Percentiles rank a stretch among this genome's conserved stretches.
Evolutionary conservation across 2,888 invertebrate species (phyloP).

Genomic region (Acleris sparsana): DNA sequence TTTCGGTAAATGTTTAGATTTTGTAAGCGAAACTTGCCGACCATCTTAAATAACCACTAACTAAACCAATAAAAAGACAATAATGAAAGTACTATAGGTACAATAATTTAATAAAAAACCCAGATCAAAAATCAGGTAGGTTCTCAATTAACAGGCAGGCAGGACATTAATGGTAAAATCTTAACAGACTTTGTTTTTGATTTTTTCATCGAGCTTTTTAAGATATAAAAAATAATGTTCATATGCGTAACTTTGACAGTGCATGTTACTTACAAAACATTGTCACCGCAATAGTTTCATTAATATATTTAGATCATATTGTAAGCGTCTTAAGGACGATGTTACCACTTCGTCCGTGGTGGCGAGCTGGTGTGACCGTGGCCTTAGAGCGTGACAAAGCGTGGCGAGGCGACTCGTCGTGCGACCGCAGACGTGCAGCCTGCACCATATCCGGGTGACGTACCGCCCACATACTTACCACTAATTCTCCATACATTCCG

Average conservation of each 20-base stretch:
- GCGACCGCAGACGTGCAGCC: constrained; percentile 39
- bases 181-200: too few species aligned
- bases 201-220: too few species aligned
- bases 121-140: too few species aligned
- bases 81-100: too few species aligned
- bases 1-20: too few species aligned
- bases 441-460: constrained; percentile 56
- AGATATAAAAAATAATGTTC: background rate
- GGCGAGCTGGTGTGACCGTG: constrained; percentile 14
- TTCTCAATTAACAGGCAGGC: too few species aligned
- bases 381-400: constrained; percentile 42
- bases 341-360: background rate
- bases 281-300: background rate
- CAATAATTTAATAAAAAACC: too few species aligned
- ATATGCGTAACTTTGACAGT: background rate
- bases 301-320: background rate
- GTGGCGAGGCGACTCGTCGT: constrained; percentile 38
- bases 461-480: constrained; percentile 48
- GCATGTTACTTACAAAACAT: background rate
- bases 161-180: too few species aligned
- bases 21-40: too few species aligned
- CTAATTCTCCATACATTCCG: constrained; percentile 57
- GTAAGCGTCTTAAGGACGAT: background rate
- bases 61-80: too few species aligned
- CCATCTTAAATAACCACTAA: too few species aligned